Conservation (phyloP, 2,797 vertebrate species). For the Eulemur mongoz region DNA sequence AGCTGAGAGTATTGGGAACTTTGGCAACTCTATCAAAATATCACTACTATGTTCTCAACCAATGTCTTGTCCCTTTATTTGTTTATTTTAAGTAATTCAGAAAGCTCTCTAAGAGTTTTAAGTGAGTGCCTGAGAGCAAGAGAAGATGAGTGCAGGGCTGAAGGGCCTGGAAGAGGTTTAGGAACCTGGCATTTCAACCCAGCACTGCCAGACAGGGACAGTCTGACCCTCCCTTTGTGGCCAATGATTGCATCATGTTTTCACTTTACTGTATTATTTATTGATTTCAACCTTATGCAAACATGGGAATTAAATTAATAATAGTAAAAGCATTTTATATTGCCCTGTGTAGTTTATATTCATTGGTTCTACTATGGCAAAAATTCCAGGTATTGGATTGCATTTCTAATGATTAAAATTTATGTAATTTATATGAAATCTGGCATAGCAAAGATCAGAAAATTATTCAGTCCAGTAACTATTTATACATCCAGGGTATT, state of each 20-base stretch:
- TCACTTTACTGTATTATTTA: not conserved
- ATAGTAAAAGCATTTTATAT: slow-evolving; percentile 6
- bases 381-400: not conserved
- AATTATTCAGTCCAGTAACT: not conserved
- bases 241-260: not conserved
- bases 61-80: not conserved
- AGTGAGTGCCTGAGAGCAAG: not conserved
- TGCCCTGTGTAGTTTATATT: not conserved
- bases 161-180: not conserved
- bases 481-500: not conserved
- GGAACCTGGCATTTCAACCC: accelerated
- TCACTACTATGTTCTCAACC: not conserved
- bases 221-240: no score
- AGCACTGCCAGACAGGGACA: accelerated
- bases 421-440: not conserved
- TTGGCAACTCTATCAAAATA: not conserved
- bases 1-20: not conserved
- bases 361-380: not conserved
- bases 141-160: not conserved
- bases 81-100: not conserved
- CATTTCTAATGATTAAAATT: not conserved
- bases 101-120: not conserved
- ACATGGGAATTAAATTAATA: not conserved
- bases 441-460: not conserved
- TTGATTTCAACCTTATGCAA: slow-evolving; percentile 20